Conservation (phyloP, 2,113 vertebrate genomes). For the Cinclus cinclus region DNA sequence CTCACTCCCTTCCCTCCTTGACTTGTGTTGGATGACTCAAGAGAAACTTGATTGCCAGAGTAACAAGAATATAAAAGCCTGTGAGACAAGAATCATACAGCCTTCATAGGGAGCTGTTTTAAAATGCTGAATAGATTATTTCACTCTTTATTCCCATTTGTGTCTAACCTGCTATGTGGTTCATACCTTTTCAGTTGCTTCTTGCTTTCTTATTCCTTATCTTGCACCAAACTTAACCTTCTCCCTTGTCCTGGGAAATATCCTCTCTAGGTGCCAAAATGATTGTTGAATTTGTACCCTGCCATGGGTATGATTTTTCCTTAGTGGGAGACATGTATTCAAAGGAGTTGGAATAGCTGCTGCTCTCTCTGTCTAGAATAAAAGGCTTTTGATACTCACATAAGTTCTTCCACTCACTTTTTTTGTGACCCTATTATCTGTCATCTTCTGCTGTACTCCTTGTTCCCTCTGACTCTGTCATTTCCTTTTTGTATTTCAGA, state of each 20-base stretch:
- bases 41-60: constrained; percentile 40
- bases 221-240: background rate
- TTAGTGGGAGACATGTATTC: background rate
- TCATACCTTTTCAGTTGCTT: background rate
- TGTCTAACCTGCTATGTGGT: background rate
- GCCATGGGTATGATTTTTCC: background rate
- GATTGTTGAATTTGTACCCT: background rate
- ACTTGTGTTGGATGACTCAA: constrained; percentile 42
- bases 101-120: constrained; percentile 8
- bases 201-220: background rate
- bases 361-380: background rate
- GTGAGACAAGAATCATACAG: constrained; percentile 28
- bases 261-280: background rate
- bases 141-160: background rate
- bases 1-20: constrained; percentile 10
- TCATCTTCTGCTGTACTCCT: background rate
- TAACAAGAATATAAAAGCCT: constrained; percentile 22
- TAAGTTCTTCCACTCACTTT: background rate
- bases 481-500: constrained; percentile 61
- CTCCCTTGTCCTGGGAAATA: background rate
- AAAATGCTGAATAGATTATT: constrained; percentile 33
- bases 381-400: background rate
- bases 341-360: background rate
- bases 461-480: background rate
- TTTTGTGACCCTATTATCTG: background rate